A percentile compares a stretch with the other conserved stretches of the same genome.
Evolutionary conservation across 2,888 invertebrate species (phyloP).

Genomic region (Homarus gammarus): DNA sequence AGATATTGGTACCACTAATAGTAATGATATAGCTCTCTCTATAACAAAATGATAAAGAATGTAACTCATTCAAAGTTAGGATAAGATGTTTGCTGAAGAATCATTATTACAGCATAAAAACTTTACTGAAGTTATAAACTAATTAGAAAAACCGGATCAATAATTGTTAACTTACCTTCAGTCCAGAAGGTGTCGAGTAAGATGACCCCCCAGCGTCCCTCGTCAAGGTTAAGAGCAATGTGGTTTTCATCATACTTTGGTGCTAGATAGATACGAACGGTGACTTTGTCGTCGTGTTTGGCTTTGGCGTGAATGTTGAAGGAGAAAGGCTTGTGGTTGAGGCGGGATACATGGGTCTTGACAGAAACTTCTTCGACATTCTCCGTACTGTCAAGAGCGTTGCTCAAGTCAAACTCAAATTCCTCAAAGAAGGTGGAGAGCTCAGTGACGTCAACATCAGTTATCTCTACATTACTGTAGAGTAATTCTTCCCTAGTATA

Average conservation of each 20-base stretch:
- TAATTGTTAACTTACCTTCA: constrained; percentile 75
- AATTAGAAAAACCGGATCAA: no score
- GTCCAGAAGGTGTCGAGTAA: constrained; percentile 77
- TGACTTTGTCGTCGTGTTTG: constrained; percentile 75
- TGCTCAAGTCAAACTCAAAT: constrained; percentile 78
- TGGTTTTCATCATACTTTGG: constrained; percentile 77
- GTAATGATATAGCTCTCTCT: no score
- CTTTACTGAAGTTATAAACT: no score
- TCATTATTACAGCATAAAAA: constrained; percentile 77
- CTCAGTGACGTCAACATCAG: constrained; percentile 82
- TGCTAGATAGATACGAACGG: constrained; percentile 77
- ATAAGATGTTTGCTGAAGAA: no score
- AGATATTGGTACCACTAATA: not conserved
- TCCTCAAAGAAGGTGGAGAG: constrained; percentile 77
- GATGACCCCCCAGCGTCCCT: constrained; percentile 75
- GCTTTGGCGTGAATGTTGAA: constrained; percentile 76
- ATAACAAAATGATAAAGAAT: no score
- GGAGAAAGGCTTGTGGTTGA: constrained; percentile 77
- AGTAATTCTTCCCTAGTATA: constrained; percentile 81
- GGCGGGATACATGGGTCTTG: constrained; percentile 76
- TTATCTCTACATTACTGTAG: constrained; percentile 35
- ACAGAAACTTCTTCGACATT: constrained; percentile 64
- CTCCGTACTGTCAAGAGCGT: constrained; percentile 77
- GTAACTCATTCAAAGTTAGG: no score
- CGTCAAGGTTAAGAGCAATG: constrained; percentile 74